A percentile compares a stretch with the other conserved stretches of the same genome.
phyloP scores from a whole-genome alignment of 2,888 invertebrate species.

The Elegia similella region DNA sequence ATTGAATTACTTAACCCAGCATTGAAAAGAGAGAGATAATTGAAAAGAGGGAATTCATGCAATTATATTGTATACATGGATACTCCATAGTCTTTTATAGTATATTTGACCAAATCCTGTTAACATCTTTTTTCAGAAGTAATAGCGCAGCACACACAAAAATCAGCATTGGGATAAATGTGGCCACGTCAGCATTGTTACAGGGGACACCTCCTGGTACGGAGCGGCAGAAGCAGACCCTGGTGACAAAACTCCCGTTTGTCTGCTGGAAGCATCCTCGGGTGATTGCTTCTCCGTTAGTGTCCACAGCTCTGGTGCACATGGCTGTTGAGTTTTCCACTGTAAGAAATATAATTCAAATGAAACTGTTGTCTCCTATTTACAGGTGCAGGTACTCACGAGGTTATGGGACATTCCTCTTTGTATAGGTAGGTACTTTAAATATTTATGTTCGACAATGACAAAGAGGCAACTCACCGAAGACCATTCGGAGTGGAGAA shows the following conservation, averaged over 20 bases:
- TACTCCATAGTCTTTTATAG: background rate
- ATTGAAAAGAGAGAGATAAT: too few species aligned
- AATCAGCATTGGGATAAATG: background rate
- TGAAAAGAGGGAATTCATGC: too few species aligned
- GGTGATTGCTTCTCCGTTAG: constrained; percentile 65
- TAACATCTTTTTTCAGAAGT: background rate
- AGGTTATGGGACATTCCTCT: too few species aligned
- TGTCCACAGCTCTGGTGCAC: constrained; percentile 83
- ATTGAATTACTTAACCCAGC: too few species aligned
- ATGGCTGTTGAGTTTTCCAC: constrained; percentile 86
- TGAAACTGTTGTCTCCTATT: background rate
- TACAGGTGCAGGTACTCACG: too few species aligned
- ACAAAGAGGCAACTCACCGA: too few species aligned
- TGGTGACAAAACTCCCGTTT: constrained; percentile 59
- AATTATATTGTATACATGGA: too few species aligned
- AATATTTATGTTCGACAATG: too few species aligned
- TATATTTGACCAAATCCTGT: constrained; percentile 2
- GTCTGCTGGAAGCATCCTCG: constrained; percentile 82
- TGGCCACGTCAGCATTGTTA: constrained; percentile 36
- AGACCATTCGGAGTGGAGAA: too few species aligned
- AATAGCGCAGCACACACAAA: background rate
- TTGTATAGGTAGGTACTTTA: too few species aligned
- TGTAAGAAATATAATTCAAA: constrained; percentile 35
- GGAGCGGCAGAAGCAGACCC: constrained; percentile 67
- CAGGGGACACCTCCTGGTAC: constrained; percentile 62